These are phyloP conservation scores for Saccostrea glomerata DNA, from an alignment of 1,140 invertebrate genomes.

Conservation along the genomic window DNA sequence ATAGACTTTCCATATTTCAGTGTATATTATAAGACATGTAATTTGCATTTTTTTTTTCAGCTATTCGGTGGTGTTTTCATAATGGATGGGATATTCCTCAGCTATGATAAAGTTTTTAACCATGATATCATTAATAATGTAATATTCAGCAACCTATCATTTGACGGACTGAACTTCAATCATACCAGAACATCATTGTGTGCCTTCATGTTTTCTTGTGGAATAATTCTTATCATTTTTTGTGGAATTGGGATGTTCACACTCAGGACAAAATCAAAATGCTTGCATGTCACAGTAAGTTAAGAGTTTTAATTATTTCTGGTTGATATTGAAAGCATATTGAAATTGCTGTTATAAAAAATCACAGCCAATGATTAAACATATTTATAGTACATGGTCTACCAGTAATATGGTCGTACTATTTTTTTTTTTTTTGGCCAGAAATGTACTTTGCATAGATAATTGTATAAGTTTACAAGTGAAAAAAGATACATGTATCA, in stretches of 20 bases:
- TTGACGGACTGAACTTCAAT: background rate
- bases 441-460: background rate
- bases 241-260: background rate
- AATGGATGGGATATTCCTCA: background rate
- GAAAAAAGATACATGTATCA: background rate
- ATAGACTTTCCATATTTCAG: too few relatives aligned
- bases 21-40: too few relatives aligned
- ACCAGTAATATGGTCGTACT: background rate
- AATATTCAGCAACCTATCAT: background rate
- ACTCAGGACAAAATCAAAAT: background rate
- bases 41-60: background rate
- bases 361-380: too few relatives aligned
- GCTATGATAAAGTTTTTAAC: constrained; percentile 13
- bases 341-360: background rate
- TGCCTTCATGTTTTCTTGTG: background rate
- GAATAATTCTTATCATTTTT: background rate
- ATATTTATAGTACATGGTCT: background rate
- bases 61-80: background rate
- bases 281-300: background rate
- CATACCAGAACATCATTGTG: background rate
- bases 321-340: background rate
- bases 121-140: background rate
- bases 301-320: background rate
- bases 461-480: background rate
- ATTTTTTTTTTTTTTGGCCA: background rate